phyloP scores from a whole-genome alignment of 2,797 vertebrate genomes.

The Semotilus atromaculatus region DNA sequence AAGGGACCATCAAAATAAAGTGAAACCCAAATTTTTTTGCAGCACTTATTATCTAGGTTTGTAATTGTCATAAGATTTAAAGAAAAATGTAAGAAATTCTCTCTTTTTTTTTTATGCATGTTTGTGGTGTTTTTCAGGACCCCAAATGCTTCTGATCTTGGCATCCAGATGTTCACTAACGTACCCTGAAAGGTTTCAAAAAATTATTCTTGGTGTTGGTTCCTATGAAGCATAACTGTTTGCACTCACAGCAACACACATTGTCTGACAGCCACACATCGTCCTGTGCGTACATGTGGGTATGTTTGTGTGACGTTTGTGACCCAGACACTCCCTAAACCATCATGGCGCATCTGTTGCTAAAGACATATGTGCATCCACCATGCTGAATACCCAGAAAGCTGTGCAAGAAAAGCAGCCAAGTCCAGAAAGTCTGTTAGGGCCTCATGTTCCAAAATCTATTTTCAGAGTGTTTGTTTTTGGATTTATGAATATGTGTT shows the following conservation, averaged over 20 bases:
- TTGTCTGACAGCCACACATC: not conserved
- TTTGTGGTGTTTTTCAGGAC: not conserved
- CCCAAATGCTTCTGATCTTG: not conserved
- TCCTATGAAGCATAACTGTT: constrained; percentile 4
- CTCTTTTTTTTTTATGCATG: not conserved
- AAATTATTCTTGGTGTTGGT: no score
- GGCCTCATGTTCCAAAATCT: not conserved
- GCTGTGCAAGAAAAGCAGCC: constrained; percentile 31
- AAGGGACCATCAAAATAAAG: no score
- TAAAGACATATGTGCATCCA: constrained; percentile 34
- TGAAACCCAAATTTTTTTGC: no score
- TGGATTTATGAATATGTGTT: not conserved
- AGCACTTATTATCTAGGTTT: not conserved
- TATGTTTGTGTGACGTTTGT: constrained; percentile 15
- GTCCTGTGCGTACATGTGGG: constrained; percentile 7
- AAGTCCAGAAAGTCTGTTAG: not conserved
- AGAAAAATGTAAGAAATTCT: not conserved
- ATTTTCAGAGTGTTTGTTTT: not conserved
- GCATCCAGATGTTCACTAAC: constrained; percentile 14
- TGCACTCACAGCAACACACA: constrained; percentile 1
- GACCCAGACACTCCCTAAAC: constrained; percentile 18
- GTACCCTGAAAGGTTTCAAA: not conserved
- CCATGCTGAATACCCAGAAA: constrained; percentile 26
- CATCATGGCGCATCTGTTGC: constrained; percentile 20
- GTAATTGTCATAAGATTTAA: not conserved